Conservation (phyloP, 1,140 invertebrate species). For the Cardiocondyla obscurior region DNA sequence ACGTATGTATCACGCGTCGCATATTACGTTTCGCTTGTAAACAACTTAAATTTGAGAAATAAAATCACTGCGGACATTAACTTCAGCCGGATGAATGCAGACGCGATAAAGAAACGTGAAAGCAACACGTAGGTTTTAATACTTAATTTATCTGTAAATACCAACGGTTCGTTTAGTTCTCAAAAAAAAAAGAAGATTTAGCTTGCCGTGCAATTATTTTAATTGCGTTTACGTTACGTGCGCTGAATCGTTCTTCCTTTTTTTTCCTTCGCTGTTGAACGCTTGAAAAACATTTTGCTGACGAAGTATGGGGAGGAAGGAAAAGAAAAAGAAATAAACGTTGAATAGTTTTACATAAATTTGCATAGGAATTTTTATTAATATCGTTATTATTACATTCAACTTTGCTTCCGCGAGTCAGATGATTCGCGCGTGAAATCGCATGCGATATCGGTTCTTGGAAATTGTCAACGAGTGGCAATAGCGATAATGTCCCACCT, state of each 20-base stretch:
- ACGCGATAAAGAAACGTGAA: background rate
- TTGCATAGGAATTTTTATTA: background rate
- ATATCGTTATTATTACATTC: background rate
- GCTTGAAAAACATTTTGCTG: background rate
- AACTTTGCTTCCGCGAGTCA: background rate
- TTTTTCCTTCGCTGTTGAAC: background rate
- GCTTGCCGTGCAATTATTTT: background rate
- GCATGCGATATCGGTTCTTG: background rate
- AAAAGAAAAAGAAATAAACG: background rate
- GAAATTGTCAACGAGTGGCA: background rate
- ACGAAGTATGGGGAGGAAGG: no score
- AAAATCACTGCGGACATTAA: background rate
- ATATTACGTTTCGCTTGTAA: no score
- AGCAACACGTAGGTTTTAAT: background rate
- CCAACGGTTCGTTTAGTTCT: background rate
- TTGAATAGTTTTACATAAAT: background rate
- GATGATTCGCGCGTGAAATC: background rate
- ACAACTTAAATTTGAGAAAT: no score
- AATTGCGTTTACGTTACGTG: no score
- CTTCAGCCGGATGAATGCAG: background rate
- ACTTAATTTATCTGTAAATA: background rate
- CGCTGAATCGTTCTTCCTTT: background rate
- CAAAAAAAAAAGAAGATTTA: background rate
- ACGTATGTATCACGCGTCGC: background rate
- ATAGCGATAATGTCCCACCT: slow-evolving; percentile 14